Evolutionary conservation across 2,797 vertebrate genomes (phyloP), one percentile per base, ranked within the genome.

Genomic region (Apodemus agrarius): DNA sequence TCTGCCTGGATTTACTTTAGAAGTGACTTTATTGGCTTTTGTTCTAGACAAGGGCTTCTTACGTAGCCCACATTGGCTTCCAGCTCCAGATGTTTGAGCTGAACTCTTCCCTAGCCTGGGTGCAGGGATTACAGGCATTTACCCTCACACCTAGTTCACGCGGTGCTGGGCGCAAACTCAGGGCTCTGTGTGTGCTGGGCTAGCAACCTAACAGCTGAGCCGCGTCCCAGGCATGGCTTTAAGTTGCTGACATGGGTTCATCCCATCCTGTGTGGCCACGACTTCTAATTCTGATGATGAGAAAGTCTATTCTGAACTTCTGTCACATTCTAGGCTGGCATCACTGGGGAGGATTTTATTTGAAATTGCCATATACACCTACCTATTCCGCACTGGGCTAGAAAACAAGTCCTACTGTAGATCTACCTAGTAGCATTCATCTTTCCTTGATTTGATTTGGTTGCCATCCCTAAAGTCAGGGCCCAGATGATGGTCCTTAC

Each of bases 361-460:
- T 86, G 89, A 93, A 96, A 54, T 46, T 80, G 80, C 74, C 14
- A 0, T 34, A 92, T 26, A 1, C 74, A 49, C 78, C 75, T 26
- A 49, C 81, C 80, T 26, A 61, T 54, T 89, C 83, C 75, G 61
- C 92, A 91, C 89, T 90, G 91, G 57, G 91, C 86, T 79, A 83
- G 93, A 94, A 92, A 95, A 75, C 65, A 63, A 31, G 76, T 40
- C 72, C 81, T 75, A 59, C 59, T 26, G 22, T 59, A 74, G 76
- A 85, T 76, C 40, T 79, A 96, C 65, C 95, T 57, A 69, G 94
- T 78, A 93, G 76, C 94, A 96, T 96, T 86, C 80, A 93, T 97
- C 93, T 96, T 96, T 74, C 95, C 92, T 94, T 95, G 95, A 96
- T 95, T 97, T 95, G 89, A 96, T 96, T 96, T 96, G 84, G 72